Percentiles rank a stretch among this genome's conserved stretches.
Conservation (phyloP, 1,140 invertebrate species). For the Leptinotarsa lineolata region DNA sequence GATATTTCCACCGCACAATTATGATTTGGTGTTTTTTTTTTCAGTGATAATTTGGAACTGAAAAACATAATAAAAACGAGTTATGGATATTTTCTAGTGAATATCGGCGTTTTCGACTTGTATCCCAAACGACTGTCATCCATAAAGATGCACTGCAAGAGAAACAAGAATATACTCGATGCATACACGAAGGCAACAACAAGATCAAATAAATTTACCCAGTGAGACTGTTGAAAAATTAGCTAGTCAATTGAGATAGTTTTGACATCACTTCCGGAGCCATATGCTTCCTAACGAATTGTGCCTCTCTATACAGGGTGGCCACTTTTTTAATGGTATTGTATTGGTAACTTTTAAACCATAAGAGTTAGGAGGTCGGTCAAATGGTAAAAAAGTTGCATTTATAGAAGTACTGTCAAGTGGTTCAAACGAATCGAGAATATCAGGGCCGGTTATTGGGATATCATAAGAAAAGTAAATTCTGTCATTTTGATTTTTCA, state of each 20-base stretch:
- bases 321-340: too few species aligned
- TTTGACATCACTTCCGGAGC: background rate
- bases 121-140: constrained; percentile 50
- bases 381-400: too few species aligned
- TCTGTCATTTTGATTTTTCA: too few species aligned
- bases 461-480: too few species aligned
- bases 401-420: too few species aligned
- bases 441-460: too few species aligned
- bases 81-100: constrained; percentile 43
- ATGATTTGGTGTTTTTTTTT: constrained; percentile 12
- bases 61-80: constrained; percentile 39
- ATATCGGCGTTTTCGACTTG: constrained; percentile 51
- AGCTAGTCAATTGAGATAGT: background rate
- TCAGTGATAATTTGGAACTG: constrained; percentile 35
- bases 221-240: background rate
- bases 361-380: too few species aligned
- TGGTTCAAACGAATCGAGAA: too few species aligned
- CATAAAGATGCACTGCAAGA: constrained; percentile 46
- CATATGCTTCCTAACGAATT: too few species aligned
- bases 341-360: too few species aligned
- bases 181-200: constrained; percentile 15
- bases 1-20: background rate
- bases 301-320: too few species aligned
- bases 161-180: constrained; percentile 43
- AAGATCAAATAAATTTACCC: background rate